Evolutionary conservation across 2,888 invertebrate genomes (phyloP).

Genomic region (Penaeus monodon): DNA sequence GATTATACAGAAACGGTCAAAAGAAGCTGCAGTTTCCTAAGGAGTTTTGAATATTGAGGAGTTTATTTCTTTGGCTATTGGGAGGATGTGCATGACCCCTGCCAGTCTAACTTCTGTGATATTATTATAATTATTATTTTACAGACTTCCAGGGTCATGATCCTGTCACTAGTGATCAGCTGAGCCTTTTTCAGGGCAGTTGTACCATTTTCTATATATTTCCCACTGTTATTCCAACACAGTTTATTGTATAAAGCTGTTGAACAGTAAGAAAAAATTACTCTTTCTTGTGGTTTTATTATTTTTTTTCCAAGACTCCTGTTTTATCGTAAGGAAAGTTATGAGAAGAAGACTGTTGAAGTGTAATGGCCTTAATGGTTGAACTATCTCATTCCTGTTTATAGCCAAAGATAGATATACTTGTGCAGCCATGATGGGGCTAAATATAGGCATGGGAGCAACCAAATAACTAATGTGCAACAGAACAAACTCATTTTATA

Average conservation of each 20-base stretch:
- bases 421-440: background rate
- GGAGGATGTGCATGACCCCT: slow-evolving; percentile 20
- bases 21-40: background rate
- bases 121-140: slow-evolving; percentile 42
- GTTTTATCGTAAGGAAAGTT: background rate
- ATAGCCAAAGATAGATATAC: background rate
- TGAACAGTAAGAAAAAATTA: slow-evolving; percentile 39
- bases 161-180: background rate
- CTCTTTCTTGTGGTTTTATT: background rate
- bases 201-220: slow-evolving; percentile 38
- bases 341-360: background rate
- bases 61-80: background rate
- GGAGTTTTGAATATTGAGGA: background rate
- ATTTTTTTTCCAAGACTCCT: background rate
- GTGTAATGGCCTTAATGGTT: background rate
- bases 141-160: slow-evolving; percentile 46
- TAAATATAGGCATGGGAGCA: too few species aligned
- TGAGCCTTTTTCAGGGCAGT: slow-evolving; percentile 12
- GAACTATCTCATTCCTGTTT: too few species aligned
- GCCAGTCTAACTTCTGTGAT: slow-evolving; percentile 48
- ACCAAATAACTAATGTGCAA: too few species aligned
- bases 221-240: slow-evolving; percentile 37
- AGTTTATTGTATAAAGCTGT: slow-evolving; percentile 47
- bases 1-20: background rate
- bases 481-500: too few species aligned